phyloP scores from a whole-genome alignment of 2,113 vertebrate species.

The Pachycephala philippinensis region DNA sequence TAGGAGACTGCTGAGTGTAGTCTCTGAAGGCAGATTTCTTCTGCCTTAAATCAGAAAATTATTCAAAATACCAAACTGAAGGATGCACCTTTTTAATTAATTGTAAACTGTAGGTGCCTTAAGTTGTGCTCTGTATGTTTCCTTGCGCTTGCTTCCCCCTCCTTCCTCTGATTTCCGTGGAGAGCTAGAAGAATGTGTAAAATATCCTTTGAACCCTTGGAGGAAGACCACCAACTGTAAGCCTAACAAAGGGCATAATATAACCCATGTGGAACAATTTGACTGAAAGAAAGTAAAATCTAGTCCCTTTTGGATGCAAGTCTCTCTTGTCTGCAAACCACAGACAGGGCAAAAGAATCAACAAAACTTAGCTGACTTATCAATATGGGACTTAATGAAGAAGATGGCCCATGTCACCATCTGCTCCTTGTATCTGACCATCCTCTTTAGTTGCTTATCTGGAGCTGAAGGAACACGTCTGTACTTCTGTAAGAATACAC shows the following conservation, averaged over 20 bases:
- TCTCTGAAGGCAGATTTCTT: neutral
- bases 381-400: neutral
- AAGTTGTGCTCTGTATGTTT: neutral
- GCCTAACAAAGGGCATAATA: neutral
- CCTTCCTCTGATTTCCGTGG: neutral
- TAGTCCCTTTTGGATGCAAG: neutral
- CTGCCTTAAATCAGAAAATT: neutral
- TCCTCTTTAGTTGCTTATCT: neutral
- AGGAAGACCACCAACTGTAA: neutral
- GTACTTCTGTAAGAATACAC: neutral
- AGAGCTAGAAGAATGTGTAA: neutral
- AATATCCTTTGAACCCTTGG: neutral
- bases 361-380: neutral
- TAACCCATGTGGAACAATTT: neutral
- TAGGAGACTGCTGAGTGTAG: neutral
- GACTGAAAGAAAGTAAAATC: neutral
- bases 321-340: neutral
- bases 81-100: neutral
- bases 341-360: neutral
- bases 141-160: neutral
- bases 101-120: neutral
- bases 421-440: neutral
- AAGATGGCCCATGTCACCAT: neutral
- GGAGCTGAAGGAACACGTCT: neutral
- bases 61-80: neutral